Evolutionary conservation across 2,113 vertebrate genomes (phyloP), one percentile per base, ranked within the genome.

Genomic region (Chamaetylas fuelleborni): DNA sequence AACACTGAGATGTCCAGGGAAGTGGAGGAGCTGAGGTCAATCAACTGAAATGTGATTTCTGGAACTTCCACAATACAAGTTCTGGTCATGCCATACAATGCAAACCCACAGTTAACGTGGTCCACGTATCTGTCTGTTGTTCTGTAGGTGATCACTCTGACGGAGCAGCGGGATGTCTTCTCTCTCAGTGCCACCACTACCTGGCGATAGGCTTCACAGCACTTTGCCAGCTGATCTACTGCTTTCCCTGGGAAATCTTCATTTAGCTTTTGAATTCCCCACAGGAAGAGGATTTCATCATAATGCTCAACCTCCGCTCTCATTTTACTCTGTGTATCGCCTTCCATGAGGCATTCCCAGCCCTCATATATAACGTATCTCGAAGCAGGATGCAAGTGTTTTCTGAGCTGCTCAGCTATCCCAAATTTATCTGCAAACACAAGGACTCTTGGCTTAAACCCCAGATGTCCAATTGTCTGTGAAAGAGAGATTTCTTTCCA

Each of bases 401-500:
- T 97, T 89, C 81, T 96, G 8, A 99, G 95, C 36, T 96, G 92
- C 94, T 97, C 92, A 54, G 98, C 95, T 82, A 99, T 95, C 61
- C 98, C 98, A 57, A 98, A 84, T 65, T 95, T 95, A 85, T 99
- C 99, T 92, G 98, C 98, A 97, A 99, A 98, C 70, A 99, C 97
- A 3, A 98, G 60, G 23, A 98, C 97, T 96, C 97, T 98, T 43
- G 98, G 97, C 81, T 95, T 94, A 53, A 34, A 1, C 18, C 67
- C 48, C 6, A 78, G 50, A 43, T 81, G 79, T 19, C 82, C 50
- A 54, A 33, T 79, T 12, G 3, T 64, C 57, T 56, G 81, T 31
- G 91, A 50, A 45, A 61, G 51, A 43, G 89, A 48, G 33, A 97
- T 56, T 74, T 93, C 67, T 82, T 92, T 70, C 67, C 94, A 97